Conservation (phyloP, 2,113 vertebrate species). For the Pycnonotus jocosus region DNA sequence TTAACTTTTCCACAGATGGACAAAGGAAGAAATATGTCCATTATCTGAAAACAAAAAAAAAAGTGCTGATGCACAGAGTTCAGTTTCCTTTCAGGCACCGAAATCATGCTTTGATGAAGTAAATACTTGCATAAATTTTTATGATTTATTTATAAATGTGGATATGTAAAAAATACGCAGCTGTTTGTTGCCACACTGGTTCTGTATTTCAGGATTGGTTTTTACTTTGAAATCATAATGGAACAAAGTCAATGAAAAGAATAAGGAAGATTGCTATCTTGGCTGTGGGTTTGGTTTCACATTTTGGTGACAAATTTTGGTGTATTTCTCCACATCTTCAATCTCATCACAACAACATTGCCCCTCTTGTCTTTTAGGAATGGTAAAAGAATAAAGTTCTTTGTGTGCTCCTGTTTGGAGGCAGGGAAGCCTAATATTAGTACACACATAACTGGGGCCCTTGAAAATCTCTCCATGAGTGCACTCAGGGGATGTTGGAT, state of each 20-base stretch:
- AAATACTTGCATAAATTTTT: background rate
- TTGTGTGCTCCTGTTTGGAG: background rate
- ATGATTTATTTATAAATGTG: background rate
- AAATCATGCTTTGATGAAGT: background rate
- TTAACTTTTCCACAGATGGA: background rate
- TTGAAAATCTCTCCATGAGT: background rate
- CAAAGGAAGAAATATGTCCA: background rate
- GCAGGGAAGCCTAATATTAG: background rate
- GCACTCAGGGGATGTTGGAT: rapidly evolving
- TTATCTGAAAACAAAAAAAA: background rate
- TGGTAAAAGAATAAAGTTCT: background rate
- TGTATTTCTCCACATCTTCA: background rate
- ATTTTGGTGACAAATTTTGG: background rate
- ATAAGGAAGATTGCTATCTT: background rate
- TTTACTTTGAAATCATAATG: background rate
- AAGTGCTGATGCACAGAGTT: background rate
- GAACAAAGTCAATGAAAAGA: background rate
- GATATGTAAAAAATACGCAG: background rate
- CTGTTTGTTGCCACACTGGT: rapidly evolving
- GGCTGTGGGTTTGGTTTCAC: rapidly evolving
- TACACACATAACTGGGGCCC: background rate
- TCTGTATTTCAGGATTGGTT: background rate
- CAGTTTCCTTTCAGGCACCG: background rate
- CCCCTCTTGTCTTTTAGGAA: background rate
- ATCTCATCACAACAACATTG: background rate